These are phyloP conservation scores for Papilio gigon DNA, from an alignment of 2,888 invertebrate species.

Conservation along the genomic window DNA sequence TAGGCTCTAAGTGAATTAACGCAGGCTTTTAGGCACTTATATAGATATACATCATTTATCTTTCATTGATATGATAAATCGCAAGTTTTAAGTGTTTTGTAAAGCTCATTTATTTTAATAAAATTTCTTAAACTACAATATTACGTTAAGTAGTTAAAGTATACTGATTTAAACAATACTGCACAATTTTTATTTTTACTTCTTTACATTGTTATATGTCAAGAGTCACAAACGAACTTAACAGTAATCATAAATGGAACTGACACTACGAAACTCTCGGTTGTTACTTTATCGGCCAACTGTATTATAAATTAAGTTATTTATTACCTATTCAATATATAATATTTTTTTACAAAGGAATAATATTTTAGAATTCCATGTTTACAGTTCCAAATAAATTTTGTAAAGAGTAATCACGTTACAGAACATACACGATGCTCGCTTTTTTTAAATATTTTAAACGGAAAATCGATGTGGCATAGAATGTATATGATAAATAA, in stretches of 20 bases:
- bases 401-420: not conserved
- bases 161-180: too few species aligned
- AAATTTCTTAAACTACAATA: too few species aligned
- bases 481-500: not conserved
- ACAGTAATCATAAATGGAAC: not conserved
- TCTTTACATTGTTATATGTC: not conserved
- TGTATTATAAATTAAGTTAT: too few species aligned
- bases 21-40: too few species aligned
- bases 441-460: not conserved
- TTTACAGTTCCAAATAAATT: not conserved
- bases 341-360: not conserved
- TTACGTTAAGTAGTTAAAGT: too few species aligned
- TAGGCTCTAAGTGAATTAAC: too few species aligned
- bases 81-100: too few species aligned
- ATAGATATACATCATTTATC: too few species aligned
- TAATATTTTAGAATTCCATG: not conserved
- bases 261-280: not conserved
- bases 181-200: not conserved
- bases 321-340: not conserved
- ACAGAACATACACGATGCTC: not conserved
- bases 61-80: too few species aligned
- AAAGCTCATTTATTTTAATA: too few species aligned
- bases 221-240: not conserved
- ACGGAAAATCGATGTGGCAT: not conserved
- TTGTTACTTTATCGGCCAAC: not conserved